Evolutionary conservation across 1,140 invertebrate genomes (phyloP), one percentile per base, ranked within the genome.

Genomic region (Trichomalopsis sarcophagae): DNA sequence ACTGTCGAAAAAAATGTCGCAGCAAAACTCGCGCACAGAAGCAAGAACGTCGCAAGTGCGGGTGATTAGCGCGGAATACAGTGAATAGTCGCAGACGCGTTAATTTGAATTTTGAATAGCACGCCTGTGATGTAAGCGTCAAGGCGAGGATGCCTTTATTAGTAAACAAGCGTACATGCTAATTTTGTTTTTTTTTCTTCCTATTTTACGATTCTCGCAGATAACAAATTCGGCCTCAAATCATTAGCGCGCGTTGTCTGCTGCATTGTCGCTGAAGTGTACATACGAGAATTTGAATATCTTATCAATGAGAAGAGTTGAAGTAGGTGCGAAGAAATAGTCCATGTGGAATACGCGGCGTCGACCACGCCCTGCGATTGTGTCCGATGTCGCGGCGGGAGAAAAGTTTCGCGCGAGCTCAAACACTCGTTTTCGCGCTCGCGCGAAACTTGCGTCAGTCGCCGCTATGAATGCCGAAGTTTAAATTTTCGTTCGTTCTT

Each of bases 31-130:
- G 21, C 36, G 73, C 17, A 75, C 73, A 44, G 14, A 33, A 30
- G 3, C 33, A 1, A 14, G 21, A 33, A 33, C 6, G 0, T 2
- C 9, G 10, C 36, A 21, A 75, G 36, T 75, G 36, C 36, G 40
- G 40, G 9, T 78, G 33, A 84, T 84, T 84, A 84, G 76, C 75
- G 47, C 13, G 9, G 17, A 77, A 33, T 33, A 69, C 14, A 69
- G n/a, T 78, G 14, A 50, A 50, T 44, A 13, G 27, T 10, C 40
- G 50, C 62, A 23, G 71, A 21, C 44, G 82, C 50, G 82, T 40
- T 79, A 84, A 84, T 73, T 55, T 73, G n/a, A 76, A 84, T 69
- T 78, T 71, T 84, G 82, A 84, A 84, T 84, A n/a, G 55, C 10
- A 27, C 13, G 17, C 5, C 14, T 36, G 36, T 84, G 82, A 84